phyloP scores from a whole-genome alignment of 2,888 invertebrate genomes.

The Lasioglossum figueresi region DNA sequence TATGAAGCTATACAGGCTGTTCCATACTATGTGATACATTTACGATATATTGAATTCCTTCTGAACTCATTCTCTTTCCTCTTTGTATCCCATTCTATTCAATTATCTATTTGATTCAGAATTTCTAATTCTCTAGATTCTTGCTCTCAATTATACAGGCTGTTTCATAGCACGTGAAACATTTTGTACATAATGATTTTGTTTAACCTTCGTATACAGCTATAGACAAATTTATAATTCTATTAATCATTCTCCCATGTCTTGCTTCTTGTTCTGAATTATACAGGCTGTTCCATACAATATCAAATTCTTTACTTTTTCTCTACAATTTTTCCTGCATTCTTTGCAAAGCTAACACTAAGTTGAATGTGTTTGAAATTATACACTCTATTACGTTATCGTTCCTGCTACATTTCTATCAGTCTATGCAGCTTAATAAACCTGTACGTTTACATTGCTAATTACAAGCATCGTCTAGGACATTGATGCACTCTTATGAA shows the following conservation, averaged over 20 bases:
- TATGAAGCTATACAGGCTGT: background rate
- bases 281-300: background rate
- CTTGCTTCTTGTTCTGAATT: background rate
- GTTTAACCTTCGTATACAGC: too few species aligned
- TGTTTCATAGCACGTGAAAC: background rate
- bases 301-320: too few species aligned
- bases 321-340: background rate
- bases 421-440: too few species aligned
- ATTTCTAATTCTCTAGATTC: background rate
- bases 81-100: background rate
- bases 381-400: too few species aligned
- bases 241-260: background rate
- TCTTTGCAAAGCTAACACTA: background rate
- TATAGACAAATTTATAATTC: too few species aligned
- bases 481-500: constrained; percentile 26
- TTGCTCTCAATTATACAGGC: background rate
- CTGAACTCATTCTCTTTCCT: background rate
- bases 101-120: background rate
- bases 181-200: too few species aligned
- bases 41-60: background rate
- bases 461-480: background rate
- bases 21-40: background rate
- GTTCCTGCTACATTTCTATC: too few species aligned
- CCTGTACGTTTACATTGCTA: too few species aligned
- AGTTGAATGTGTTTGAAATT: background rate